phyloP scores from a whole-genome alignment of 2,797 vertebrate genomes.

The Saxicola maurus region DNA sequence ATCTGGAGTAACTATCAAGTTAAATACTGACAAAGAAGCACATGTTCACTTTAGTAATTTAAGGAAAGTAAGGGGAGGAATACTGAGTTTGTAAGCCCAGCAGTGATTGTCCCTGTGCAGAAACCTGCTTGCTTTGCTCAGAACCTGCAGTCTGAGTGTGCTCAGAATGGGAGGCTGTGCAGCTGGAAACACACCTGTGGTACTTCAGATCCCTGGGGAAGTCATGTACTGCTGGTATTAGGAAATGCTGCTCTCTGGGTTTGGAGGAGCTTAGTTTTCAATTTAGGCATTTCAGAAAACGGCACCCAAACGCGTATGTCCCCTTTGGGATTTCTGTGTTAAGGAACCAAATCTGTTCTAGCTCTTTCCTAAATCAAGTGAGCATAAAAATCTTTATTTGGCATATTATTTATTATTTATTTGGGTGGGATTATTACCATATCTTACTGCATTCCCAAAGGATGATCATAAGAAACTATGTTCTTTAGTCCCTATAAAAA shows the following conservation, averaged over 20 bases:
- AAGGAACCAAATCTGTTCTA: neutral
- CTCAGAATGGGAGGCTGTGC: neutral
- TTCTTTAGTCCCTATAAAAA: neutral
- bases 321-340: neutral
- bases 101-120: neutral
- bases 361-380: neutral
- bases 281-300: neutral
- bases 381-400: neutral
- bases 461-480: neutral
- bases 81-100: neutral
- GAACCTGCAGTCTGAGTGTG: fast-evolving
- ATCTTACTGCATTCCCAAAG: neutral
- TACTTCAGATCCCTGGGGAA: neutral
- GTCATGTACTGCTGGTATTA: neutral
- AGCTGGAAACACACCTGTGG: neutral
- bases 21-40: neutral
- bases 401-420: neutral
- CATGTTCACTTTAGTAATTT: fast-evolving
- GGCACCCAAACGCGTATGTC: fast-evolving
- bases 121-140: neutral
- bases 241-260: neutral
- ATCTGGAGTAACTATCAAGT: neutral
- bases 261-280: neutral
- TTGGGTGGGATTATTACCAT: neutral
- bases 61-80: neutral